Percentiles rank a stretch among this genome's conserved stretches.
These are phyloP conservation scores for Drosophila melanogaster DNA, from an alignment of 1,140 invertebrate species.

Conservation along the genomic window DNA sequence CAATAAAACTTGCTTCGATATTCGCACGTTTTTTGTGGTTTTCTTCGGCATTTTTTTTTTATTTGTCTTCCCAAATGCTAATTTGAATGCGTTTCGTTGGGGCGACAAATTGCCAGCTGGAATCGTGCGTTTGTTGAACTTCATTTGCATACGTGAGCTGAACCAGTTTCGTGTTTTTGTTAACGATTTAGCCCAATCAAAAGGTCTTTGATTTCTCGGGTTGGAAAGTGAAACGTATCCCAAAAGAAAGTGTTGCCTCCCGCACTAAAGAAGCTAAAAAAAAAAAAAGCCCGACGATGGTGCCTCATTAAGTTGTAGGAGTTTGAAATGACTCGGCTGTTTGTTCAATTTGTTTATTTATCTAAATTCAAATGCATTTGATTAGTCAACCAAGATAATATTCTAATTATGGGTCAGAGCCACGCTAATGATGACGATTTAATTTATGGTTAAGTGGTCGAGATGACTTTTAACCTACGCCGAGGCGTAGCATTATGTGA, in stretches of 20 bases:
- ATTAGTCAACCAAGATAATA: constrained; percentile 53
- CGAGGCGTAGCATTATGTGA: constrained; percentile 13
- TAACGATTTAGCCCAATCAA: constrained; percentile 19
- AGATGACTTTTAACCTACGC: constrained; percentile 52
- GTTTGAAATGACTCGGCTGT: constrained; percentile 34
- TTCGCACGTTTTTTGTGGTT: constrained; percentile 59
- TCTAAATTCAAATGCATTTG: constrained; percentile 50
- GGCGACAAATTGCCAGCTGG: constrained; percentile 70
- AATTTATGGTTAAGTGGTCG: constrained; percentile 52
- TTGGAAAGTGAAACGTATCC: constrained; percentile 66
- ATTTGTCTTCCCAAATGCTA: constrained; percentile 51
- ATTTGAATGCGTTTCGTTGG: constrained; percentile 67
- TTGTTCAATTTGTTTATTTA: constrained; percentile 67
- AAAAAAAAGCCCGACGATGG: constrained; percentile 6
- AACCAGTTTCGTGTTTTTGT: constrained; percentile 47
- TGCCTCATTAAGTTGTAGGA: constrained; percentile 75
- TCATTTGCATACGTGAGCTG: constrained; percentile 70
- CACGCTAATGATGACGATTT: constrained; percentile 56
- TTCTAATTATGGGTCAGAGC: constrained; percentile 59
- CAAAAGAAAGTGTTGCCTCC: constrained; percentile 66
- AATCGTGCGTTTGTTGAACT: constrained; percentile 73
- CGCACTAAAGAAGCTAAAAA: background rate
- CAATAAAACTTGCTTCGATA: constrained; percentile 58
- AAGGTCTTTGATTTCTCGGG: constrained; percentile 34
- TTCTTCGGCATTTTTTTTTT: constrained; percentile 8